These are phyloP conservation scores for Lasioglossum leucozonium DNA, from an alignment of 2,888 invertebrate species.

Conservation along the genomic window DNA sequence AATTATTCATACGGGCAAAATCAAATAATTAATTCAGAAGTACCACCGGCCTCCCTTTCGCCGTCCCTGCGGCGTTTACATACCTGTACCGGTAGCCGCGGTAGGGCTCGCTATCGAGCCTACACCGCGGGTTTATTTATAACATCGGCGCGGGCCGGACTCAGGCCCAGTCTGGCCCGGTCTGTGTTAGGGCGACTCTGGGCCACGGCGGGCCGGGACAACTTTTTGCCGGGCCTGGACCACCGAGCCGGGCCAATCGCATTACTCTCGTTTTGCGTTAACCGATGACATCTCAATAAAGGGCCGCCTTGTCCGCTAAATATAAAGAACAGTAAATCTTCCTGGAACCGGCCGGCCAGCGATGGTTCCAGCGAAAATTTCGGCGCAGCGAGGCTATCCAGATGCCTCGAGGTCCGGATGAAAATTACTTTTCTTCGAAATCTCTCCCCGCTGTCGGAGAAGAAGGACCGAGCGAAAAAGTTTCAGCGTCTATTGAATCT, in stretches of 20 bases:
- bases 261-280: slow-evolving; percentile 66
- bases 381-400: not conserved
- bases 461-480: not conserved
- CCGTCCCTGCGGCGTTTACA: slow-evolving; percentile 49
- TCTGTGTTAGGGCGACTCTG: slow-evolving; percentile 1
- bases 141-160: slow-evolving; percentile 45
- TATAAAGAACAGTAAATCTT: slow-evolving; percentile 55
- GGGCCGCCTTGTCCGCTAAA: slow-evolving; percentile 40
- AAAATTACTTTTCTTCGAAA: not conserved
- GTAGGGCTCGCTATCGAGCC: slow-evolving; percentile 30
- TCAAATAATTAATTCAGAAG: slow-evolving; percentile 77
- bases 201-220: slow-evolving; percentile 50
- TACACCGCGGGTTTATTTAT: slow-evolving; percentile 61
- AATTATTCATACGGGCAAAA: slow-evolving; percentile 75
- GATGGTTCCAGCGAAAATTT: slow-evolving; percentile 25
- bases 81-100: slow-evolving; percentile 36
- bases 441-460: not conserved
- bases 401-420: not conserved
- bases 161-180: slow-evolving; percentile 9
- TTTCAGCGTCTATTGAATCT: not conserved
- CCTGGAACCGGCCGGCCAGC: slow-evolving; percentile 10
- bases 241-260: slow-evolving; percentile 60
- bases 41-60: slow-evolving; percentile 63
- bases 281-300: slow-evolving; percentile 69
- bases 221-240: slow-evolving; percentile 59